Percentiles rank a stretch among this genome's conserved stretches.
Evolutionary conservation across 2,797 vertebrate genomes (phyloP).

Genomic region (Sebastiscus albofasciatus): DNA sequence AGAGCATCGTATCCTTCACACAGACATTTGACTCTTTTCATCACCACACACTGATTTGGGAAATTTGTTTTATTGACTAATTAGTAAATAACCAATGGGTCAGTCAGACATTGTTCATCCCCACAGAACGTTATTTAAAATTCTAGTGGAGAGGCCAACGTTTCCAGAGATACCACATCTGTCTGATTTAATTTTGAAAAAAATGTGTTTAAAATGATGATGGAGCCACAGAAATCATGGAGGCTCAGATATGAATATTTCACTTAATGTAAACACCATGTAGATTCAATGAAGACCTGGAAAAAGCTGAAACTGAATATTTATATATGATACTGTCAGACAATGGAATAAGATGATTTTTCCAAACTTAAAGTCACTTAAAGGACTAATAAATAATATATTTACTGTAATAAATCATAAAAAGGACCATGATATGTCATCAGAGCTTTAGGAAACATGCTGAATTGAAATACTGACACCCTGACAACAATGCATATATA

Average conservation of each 20-base stretch:
- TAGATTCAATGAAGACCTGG: not conserved
- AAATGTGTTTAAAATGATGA: not conserved
- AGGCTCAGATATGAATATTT: not conserved
- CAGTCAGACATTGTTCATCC: not conserved
- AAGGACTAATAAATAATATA: not conserved
- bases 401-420: no score
- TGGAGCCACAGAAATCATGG: not conserved
- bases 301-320: not conserved
- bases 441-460: no score
- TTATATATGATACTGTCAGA: not conserved
- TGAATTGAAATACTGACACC: no score
- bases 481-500: no score
- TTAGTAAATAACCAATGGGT: not conserved
- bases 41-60: not conserved
- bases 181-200: not conserved
- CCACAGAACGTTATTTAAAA: not conserved
- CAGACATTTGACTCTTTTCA: not conserved
- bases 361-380: not conserved
- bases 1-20: constrained; percentile 86
- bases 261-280: not conserved
- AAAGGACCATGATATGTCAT: no score
- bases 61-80: not conserved
- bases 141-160: not conserved
- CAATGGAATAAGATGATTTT: not conserved
- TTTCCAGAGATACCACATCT: not conserved